These are phyloP conservation scores for Argyresthia albistria DNA, from an alignment of 2,888 invertebrate species.

Conservation along the genomic window DNA sequence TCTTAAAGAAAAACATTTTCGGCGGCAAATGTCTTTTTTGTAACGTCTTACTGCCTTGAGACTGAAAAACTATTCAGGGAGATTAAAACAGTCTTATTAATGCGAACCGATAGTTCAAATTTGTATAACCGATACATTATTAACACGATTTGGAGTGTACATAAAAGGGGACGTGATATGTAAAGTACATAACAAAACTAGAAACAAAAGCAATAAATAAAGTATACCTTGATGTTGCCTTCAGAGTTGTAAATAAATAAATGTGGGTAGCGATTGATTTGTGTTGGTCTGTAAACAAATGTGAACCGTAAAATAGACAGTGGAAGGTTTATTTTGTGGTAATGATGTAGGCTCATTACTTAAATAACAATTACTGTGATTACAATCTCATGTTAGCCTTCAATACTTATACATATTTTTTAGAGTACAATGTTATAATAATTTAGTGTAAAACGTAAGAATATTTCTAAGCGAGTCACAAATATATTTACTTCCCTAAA, in stretches of 20 bases:
- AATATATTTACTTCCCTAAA: constrained; percentile 67
- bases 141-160: constrained; percentile 38
- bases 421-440: constrained; percentile 73
- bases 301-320: constrained; percentile 29
- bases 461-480: constrained; percentile 65
- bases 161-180: constrained; percentile 59
- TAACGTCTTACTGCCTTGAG: constrained; percentile 32
- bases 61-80: constrained; percentile 45
- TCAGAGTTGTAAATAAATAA: constrained; percentile 56
- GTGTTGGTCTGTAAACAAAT: constrained; percentile 32
- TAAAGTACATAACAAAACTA: constrained; percentile 61
- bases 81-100: not conserved
- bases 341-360: constrained; percentile 68
- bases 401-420: constrained; percentile 73
- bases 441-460: constrained; percentile 62
- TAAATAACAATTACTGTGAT: constrained; percentile 70
- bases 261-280: constrained; percentile 40
- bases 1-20: not conserved
- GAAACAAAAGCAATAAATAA: constrained; percentile 66
- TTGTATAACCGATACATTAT: constrained; percentile 26
- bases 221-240: constrained; percentile 72
- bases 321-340: constrained; percentile 57
- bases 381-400: constrained; percentile 71
- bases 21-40: not conserved
- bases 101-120: constrained; percentile 37